Evolutionary conservation across 2,797 vertebrate genomes (phyloP), one percentile per base, ranked within the genome.

Genomic region (Takifugu rubripes): DNA sequence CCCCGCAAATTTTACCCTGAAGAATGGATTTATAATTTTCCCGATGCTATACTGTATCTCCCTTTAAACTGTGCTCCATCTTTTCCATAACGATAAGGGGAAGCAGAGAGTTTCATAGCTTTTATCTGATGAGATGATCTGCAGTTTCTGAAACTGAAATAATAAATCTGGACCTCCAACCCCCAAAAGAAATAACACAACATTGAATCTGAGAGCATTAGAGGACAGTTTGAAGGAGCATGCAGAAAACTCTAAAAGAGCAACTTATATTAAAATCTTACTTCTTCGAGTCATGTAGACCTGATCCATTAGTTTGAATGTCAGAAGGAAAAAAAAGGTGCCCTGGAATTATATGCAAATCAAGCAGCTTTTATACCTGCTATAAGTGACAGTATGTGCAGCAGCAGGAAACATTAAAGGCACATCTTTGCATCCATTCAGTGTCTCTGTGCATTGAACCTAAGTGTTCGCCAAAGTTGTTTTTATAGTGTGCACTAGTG

Each of bases 21-120:
- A 86, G 88, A 89, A 86, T 61, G 84, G 85, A 87, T 77, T 83
- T 81, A 79, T 86, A 79, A 85, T 87, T 86, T 84, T 78, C 74
- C 70, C 14, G 80, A 67, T 51, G 74, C 62, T 60, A 69, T 69
- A 78, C 68, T 79, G 64, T 83, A 85, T 85, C 84, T 80, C 76
- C 51, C 71, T 80, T 83, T 72, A 84, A 89, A 89, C 72, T 59
- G 67, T 36, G 56, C 72, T 70, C 68, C 67, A 84, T 88, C 83
- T 89, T 84, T 79, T 80, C 61, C 55, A 55, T 68, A 72, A 65
- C 44, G 86, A 86, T 86, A 82, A 86, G 78, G 68, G 43, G 14
- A 44, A 65, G 79, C 54, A 17, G 69, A 70, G 70, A 27, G 60
- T 66, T 77, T 84, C 75, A 74, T 75, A 69, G 79, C 62, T 71